These are phyloP conservation scores for Spodoptera littoralis DNA, from an alignment of 2,888 invertebrate species.

Conservation along the genomic window DNA sequence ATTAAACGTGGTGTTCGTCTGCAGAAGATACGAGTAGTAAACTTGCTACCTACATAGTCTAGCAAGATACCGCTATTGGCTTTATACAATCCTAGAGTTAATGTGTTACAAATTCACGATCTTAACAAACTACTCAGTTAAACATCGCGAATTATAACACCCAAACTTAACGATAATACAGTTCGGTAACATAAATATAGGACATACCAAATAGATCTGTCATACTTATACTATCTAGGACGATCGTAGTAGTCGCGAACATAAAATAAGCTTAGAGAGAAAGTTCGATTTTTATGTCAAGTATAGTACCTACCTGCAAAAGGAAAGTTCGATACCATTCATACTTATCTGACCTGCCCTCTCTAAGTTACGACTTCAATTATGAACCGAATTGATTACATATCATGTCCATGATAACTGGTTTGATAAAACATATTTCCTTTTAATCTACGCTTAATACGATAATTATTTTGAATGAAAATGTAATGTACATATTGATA, in stretches of 20 bases:
- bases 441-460: too few relatives aligned
- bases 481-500: too few relatives aligned
- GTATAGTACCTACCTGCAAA: constrained; percentile 41
- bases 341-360: constrained; percentile 7
- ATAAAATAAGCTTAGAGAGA: constrained; percentile 53
- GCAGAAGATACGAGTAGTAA: constrained; percentile 48
- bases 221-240: constrained; percentile 37
- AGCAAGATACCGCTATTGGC: constrained; percentile 54
- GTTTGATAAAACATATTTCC: too few relatives aligned
- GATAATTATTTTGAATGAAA: too few relatives aligned
- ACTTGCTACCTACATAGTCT: constrained; percentile 54
- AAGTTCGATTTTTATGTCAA: constrained; percentile 53
- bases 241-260: constrained; percentile 34
- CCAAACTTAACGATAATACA: too few relatives aligned
- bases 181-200: constrained; percentile 28
- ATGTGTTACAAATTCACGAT: constrained; percentile 46
- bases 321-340: constrained; percentile 48
- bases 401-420: constrained; percentile 12
- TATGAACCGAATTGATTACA: constrained; percentile 7
- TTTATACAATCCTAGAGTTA: constrained; percentile 47
- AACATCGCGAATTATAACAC: too few relatives aligned
- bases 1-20: constrained; percentile 45
- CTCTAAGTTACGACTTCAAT: constrained; percentile 9
- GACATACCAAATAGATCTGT: constrained; percentile 23
- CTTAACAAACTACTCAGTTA: constrained; percentile 4